Evolutionary conservation across 2,888 invertebrate genomes (phyloP), one percentile per base, ranked within the genome.

Genomic region (Hemithea aestivaria): DNA sequence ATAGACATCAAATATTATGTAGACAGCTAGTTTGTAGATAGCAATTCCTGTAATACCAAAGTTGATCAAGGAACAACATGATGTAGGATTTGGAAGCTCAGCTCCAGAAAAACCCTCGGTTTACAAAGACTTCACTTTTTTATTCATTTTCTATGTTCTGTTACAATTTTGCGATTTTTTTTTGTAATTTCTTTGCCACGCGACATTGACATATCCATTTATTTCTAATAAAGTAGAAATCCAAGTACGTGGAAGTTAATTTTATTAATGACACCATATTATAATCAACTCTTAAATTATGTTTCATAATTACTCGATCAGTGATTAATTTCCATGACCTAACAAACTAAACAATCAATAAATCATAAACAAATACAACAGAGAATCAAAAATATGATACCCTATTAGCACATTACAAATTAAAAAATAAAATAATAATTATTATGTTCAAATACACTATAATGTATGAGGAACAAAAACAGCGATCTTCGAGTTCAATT

Each of bases 131-230:
- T 77, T 80, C 78, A 78, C 73, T 80, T 84, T n/a, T 85, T 85
- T 83, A 80, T 84, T 85, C 62, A 69, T 78, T 83, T 85, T 83
- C 81, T 82, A 81, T 73, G 60, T 74, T 76, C 70, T 67, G 75
- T 84, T 83, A 85, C 84, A 85, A 77, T 87, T 87, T 87, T 84
- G 77, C 85, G 74, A 78, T 84, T 84, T 87, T 79, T 79, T 82
- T 80, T 84, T 71, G 59, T 53, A 37, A 62, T 71, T 76, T 75
- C 64, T 73, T 73, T 73, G 79, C 77, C 81, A 83, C 80, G 62
- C 73, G 66, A 69, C 71, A 75, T 73, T 66, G 73, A 75, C 69
- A 79, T 75, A 80, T 78, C 82, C 73, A 80, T 74, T 77, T 51
- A 76, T 79, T 44, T 45, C 75, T 80, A 83, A 79, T 82, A 83